Conservation (phyloP, 2,888 invertebrate genomes). For the Dynastes grantii region DNA sequence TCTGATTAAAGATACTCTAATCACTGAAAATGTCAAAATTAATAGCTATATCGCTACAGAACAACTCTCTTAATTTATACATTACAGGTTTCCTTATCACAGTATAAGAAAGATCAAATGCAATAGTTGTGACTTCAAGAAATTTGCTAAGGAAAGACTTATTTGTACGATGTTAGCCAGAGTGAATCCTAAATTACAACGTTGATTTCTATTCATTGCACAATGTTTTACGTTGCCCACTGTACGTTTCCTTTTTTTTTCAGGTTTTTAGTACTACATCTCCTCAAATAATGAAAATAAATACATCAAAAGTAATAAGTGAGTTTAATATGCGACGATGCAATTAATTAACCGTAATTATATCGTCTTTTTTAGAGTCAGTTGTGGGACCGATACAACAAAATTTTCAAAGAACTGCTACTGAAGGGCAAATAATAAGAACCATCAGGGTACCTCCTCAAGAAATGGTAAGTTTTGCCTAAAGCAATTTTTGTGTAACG, state of each 20-base stretch:
- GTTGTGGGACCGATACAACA: constrained; percentile 44
- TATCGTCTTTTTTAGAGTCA: constrained; percentile 45
- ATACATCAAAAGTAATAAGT: constrained; percentile 65
- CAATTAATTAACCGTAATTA: constrained; percentile 46
- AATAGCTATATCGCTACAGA: too few species aligned
- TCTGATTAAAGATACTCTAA: too few species aligned
- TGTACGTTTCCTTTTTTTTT: constrained; percentile 29
- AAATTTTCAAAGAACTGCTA: constrained; percentile 42
- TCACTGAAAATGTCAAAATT: too few species aligned
- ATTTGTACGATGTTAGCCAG: too few species aligned
- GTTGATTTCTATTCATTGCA: too few species aligned
- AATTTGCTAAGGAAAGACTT: too few species aligned
- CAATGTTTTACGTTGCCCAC: too few species aligned
- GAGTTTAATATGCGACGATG: constrained; percentile 55
- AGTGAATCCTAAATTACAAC: too few species aligned
- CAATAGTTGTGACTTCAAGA: too few species aligned
- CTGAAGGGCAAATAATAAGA: constrained; percentile 66
- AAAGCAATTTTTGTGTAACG: neutral
- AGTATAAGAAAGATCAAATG: too few species aligned
- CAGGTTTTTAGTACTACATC: constrained; percentile 63
- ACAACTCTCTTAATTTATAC: too few species aligned
- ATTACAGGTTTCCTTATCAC: too few species aligned
- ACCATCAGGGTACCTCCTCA: constrained; percentile 73
- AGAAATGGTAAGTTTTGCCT: constrained; percentile 70
- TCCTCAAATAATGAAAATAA: constrained; percentile 57